Conservation (phyloP, 1,140 invertebrate genomes). For the Heliconius congener region DNA sequence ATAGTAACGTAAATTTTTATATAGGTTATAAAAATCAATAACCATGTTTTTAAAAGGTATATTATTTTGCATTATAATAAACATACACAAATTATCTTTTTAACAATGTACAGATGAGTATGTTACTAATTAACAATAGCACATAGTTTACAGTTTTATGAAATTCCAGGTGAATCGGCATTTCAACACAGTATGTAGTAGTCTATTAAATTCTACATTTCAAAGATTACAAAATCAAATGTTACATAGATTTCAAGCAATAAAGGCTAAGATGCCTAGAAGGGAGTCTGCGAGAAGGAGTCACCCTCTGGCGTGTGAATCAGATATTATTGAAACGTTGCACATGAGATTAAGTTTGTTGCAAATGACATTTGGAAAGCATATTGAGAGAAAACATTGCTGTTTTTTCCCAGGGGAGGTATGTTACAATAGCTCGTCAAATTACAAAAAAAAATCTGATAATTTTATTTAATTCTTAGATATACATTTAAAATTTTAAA, state of each 20-base stretch:
- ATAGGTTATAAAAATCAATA: no score
- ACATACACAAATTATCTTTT: no score
- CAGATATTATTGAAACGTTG: slow-evolving; percentile 93
- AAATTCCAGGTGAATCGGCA: slow-evolving; percentile 86
- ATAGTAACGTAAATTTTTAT: no score
- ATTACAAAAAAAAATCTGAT: no score
- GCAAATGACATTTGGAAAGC: slow-evolving; percentile 95
- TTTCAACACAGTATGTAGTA: slow-evolving; percentile 89
- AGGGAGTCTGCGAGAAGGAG: slow-evolving; percentile 91
- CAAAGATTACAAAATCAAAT: slow-evolving; percentile 90
- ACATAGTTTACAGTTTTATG: not conserved
- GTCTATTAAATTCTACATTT: slow-evolving; percentile 91
- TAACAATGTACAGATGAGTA: not conserved
- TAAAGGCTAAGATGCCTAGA: slow-evolving; percentile 94
- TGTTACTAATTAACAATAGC: not conserved
- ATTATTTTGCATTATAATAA: no score
- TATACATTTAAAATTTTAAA: no score
- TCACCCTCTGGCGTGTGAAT: slow-evolving; percentile 92
- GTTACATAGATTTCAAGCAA: slow-evolving; percentile 89
- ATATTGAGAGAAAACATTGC: slow-evolving; percentile 93
- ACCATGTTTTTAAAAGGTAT: no score
- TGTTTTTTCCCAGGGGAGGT: slow-evolving; percentile 95
- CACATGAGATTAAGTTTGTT: slow-evolving; percentile 93
- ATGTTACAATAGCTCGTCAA: slow-evolving; percentile 45
- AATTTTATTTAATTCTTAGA: no score